Evolutionary conservation across 2,797 vertebrate species (phyloP), one percentile per base, ranked within the genome.

Genomic region (Danio albolineatus): DNA sequence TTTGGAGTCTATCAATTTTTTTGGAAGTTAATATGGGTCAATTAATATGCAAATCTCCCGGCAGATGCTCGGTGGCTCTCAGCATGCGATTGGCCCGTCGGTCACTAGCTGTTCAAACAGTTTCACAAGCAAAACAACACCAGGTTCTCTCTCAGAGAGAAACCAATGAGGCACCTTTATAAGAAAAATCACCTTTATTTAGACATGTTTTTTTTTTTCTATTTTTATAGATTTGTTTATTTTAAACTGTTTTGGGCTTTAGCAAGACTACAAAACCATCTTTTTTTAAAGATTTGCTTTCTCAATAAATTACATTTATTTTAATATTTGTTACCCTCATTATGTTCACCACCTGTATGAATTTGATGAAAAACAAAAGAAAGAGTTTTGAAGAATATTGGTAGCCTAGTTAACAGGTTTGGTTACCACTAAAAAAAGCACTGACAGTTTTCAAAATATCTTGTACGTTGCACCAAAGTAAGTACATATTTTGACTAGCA

Each of bases 11-110:
- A 84, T 79, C 46, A 80, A 82, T 76, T 83, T 78, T 81, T 81
- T 73, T 43, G 80, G 94, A 94, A 96, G 96, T 96, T 96, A 97
- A 96, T 96, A 96, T 95, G 95, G 95, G 96, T 96, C 96, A 97
- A 97, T 97, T 97, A 97, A 96, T 97, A 97, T 97, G 96, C 95
- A 96, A 97, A 97, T 97, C 95, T 96, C 95, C 93, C 93, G 95
- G 95, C 96, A 97, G 96, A 97, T 97, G 96, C 96, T 97, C 94
- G 93, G 95, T 95, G 95, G 94, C 95, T 94, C 95, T 95, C 95
- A 95, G 95, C 94, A 93, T 95, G 95, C 92, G 95, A 95, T 95
- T 95, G 93, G 94, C 95, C 95, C 94, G 95, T 95, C 95, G 95
- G 95, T 96, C 96, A 96, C 95, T 95, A 94, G 93, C 95, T 95